These are phyloP conservation scores for Emydoidea blandingii DNA, from an alignment of 2,797 vertebrate species.

Conservation along the genomic window DNA sequence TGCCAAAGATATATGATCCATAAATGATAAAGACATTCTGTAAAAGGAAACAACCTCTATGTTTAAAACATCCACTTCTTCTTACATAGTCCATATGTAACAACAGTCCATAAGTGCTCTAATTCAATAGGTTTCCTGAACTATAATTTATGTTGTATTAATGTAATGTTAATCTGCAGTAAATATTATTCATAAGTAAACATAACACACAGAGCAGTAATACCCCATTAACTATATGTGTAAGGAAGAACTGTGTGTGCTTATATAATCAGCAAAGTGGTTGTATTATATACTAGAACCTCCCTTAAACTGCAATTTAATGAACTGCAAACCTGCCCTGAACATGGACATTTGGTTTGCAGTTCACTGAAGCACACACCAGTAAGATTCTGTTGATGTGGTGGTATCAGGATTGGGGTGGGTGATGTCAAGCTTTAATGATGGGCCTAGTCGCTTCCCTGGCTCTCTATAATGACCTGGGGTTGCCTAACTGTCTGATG, in stretches of 20 bases:
- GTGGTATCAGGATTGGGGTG: neutral
- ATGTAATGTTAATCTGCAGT: neutral
- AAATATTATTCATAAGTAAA: neutral
- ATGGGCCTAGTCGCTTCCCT: fast-evolving
- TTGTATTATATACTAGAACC: neutral
- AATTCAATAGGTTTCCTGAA: neutral
- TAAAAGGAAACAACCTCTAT: neutral
- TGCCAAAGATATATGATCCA: neutral
- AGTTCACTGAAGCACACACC: neutral
- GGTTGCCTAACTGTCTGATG: neutral
- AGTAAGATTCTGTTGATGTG: neutral
- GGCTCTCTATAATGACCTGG: neutral
- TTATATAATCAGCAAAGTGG: neutral
- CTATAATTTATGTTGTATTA: neutral
- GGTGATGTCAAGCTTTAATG: neutral
- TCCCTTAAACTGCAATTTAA: neutral
- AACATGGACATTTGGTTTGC: neutral
- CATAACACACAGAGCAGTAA: neutral
- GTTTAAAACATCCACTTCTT: neutral
- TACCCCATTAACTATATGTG: neutral
- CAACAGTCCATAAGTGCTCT: neutral
- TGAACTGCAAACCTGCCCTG: neutral
- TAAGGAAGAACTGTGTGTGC: neutral
- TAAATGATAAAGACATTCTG: neutral
- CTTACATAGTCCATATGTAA: neutral